Evolutionary conservation across 2,113 vertebrate species (phyloP).

Genomic region (Cyanistes caeruleus): DNA sequence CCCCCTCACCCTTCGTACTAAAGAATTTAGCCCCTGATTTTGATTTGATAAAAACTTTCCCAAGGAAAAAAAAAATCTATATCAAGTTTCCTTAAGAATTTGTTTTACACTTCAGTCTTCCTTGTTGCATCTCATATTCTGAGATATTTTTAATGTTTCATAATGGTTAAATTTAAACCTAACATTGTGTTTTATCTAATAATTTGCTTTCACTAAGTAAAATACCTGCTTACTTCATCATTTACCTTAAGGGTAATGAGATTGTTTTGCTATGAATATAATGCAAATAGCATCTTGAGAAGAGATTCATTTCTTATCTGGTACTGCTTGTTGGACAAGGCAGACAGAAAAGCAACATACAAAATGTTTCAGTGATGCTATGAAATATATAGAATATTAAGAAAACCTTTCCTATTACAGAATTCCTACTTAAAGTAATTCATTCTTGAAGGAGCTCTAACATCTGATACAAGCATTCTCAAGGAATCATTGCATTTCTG

Average conservation of each 20-base stretch:
- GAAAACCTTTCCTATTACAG: conserved; percentile 40
- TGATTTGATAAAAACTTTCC: conserved; percentile 72
- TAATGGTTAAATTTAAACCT: conserved; percentile 38
- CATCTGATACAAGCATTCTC: conserved; percentile 40
- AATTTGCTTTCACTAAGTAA: conserved; percentile 46
- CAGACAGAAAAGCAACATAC: conserved; percentile 35
- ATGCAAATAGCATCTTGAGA: conserved; percentile 23
- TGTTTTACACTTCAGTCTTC: not conserved
- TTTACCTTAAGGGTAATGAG: not conserved
- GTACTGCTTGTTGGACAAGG: conserved; percentile 4
- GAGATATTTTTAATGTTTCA: conserved; percentile 14
- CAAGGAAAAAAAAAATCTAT: conserved; percentile 19
- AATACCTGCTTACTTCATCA: not conserved
- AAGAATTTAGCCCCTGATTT: conserved; percentile 69
- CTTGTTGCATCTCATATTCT: not conserved
- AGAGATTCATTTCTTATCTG: conserved; percentile 5
- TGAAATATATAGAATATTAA: conserved; percentile 52
- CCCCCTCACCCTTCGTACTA: conserved; percentile 64
- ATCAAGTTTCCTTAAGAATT: conserved; percentile 25
- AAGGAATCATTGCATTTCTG: conserved; percentile 48
- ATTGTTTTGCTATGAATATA: conserved; percentile 18
- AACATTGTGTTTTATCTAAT: conserved; percentile 17
- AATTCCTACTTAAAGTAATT: conserved; percentile 63
- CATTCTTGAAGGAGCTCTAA: conserved; percentile 50
- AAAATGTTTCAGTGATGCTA: conserved; percentile 33